These are phyloP conservation scores for Amphipoea oculea DNA, from an alignment of 2,888 invertebrate genomes.

Conservation along the genomic window DNA sequence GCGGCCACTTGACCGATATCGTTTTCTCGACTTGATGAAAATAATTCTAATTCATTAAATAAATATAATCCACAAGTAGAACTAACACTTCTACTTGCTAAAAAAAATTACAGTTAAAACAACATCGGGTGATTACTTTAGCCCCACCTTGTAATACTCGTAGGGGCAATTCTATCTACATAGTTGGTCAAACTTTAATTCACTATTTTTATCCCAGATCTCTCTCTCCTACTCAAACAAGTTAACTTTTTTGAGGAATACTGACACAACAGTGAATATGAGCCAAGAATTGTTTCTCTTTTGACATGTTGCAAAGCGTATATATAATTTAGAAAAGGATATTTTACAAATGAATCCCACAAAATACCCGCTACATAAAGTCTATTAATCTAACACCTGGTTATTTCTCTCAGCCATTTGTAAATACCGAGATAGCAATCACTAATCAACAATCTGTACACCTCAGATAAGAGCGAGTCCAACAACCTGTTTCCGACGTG, in stretches of 20 bases:
- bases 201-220: background rate
- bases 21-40: too few species aligned
- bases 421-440: conserved; percentile 30
- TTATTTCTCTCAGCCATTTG: conserved; percentile 1
- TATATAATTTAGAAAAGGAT: background rate
- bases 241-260: background rate
- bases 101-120: too few species aligned
- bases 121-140: too few species aligned
- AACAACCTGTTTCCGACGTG: conserved; percentile 12
- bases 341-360: background rate
- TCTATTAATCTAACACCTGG: background rate
- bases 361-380: background rate
- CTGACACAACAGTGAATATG: background rate
- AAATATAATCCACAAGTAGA: too few species aligned
- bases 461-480: conserved; percentile 11
- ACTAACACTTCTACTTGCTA: too few species aligned
- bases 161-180: background rate
- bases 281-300: background rate
- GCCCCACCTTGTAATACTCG: too few species aligned
- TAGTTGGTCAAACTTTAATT: background rate
- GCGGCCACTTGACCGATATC: too few species aligned
- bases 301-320: background rate
- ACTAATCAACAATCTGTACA: conserved; percentile 22
- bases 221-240: too few species aligned
- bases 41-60: too few species aligned